Evolutionary conservation across 2,113 vertebrate genomes (phyloP).

Genomic region (Chloropsis hardwickii): DNA sequence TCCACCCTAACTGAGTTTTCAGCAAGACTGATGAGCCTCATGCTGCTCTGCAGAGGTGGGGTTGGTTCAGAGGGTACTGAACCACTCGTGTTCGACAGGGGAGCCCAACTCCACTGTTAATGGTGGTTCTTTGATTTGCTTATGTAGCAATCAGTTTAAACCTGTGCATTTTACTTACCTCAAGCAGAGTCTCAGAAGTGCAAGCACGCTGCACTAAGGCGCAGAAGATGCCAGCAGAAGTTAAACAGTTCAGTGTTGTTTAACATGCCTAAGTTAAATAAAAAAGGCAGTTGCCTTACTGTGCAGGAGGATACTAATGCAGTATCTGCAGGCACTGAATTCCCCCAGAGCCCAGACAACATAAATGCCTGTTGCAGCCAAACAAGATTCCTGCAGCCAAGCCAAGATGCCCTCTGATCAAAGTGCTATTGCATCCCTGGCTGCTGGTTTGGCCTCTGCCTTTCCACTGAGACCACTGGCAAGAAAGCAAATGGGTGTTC

Average conservation of each 20-base stretch:
- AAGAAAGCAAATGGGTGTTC: background rate
- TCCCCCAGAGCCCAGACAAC: background rate
- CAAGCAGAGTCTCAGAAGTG: background rate
- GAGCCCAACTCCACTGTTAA: background rate
- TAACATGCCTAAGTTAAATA: background rate
- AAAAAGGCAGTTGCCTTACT: background rate
- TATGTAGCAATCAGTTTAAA: background rate
- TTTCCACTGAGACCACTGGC: background rate
- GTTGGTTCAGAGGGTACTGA: background rate
- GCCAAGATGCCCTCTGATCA: background rate
- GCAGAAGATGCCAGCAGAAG: background rate
- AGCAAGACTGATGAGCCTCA: background rate
- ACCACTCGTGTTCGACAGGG: background rate
- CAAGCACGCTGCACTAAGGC: background rate
- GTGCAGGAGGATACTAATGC: background rate
- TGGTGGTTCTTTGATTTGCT: background rate
- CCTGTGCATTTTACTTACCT: background rate
- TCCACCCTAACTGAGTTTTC: background rate
- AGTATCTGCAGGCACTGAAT: background rate
- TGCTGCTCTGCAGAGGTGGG: background rate
- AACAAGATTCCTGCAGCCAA: background rate
- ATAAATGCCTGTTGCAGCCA: background rate
- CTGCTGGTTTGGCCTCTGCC: background rate
- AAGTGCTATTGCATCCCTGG: background rate
- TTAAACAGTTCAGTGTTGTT: background rate